Conservation (phyloP, 2,113 vertebrate species). For the Notechis scutatus region DNA sequence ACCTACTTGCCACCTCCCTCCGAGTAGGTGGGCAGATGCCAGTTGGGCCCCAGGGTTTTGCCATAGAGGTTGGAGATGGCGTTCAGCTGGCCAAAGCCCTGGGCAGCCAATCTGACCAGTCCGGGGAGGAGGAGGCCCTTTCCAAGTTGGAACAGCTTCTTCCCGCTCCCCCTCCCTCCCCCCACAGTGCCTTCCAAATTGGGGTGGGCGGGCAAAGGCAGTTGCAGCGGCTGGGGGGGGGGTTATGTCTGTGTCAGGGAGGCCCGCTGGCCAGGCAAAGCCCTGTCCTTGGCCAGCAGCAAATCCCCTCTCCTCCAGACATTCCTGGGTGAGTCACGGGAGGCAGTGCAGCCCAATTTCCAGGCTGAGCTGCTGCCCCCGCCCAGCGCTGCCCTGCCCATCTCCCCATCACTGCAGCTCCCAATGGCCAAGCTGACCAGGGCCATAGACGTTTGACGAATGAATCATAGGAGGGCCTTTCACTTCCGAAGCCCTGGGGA, state of each 20-base stretch:
- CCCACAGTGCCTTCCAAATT: not conserved
- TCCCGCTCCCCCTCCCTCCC: no score
- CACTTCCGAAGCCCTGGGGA: no score
- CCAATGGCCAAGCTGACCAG: not conserved
- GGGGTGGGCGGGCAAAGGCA: not conserved
- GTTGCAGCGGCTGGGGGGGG: not conserved
- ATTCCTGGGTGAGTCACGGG: not conserved
- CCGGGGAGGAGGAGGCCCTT: not conserved
- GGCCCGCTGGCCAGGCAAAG: not conserved
- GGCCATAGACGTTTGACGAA: not conserved
- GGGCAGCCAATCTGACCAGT: not conserved
- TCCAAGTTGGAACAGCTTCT: not conserved
- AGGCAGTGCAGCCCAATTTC: not conserved
- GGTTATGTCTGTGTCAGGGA: no score
- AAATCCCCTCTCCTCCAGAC: no score
- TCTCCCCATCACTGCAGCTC: not conserved
- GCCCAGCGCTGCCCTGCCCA: not conserved
- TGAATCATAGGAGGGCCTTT: not conserved
- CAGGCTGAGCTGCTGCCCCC: not conserved
- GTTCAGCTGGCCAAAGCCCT: not conserved
- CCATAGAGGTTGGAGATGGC: not conserved
- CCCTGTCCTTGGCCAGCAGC: not conserved
- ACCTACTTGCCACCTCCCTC: not conserved
- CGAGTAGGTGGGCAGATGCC: not conserved
- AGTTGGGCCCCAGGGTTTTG: not conserved